phyloP scores from a whole-genome alignment of 2,797 vertebrate species.

The Rhinatrema bivittatum region DNA sequence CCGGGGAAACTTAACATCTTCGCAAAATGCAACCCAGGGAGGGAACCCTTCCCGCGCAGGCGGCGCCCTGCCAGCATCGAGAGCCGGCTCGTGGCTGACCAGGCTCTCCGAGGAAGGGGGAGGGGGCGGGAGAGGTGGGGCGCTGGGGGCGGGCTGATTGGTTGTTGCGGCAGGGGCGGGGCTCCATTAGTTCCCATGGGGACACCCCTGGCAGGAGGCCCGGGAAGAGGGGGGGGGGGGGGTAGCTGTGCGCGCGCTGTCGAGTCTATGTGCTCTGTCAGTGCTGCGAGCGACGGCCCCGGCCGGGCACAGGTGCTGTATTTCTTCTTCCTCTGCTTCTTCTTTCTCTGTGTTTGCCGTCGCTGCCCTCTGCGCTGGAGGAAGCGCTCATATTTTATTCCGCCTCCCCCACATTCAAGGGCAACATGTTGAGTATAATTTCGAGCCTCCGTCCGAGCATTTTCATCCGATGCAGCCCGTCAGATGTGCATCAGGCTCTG shows the following conservation, averaged over 20 bases:
- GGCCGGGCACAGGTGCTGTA: neutral
- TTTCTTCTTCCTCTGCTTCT: neutral
- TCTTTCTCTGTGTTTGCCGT: accelerated
- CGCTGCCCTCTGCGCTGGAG: neutral
- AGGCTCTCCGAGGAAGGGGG: no score
- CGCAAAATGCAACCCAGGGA: no score
- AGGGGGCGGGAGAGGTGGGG: neutral
- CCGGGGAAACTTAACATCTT: no score
- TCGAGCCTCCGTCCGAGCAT: no score
- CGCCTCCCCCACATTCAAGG: no score
- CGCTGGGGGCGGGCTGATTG: neutral
- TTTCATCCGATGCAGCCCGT: no score
- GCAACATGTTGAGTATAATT: no score
- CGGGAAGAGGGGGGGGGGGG: neutral
- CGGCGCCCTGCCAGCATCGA: no score
- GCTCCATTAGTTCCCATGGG: neutral
- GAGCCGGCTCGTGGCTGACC: no score
- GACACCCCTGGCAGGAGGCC: neutral
- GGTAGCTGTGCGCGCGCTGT: neutral
- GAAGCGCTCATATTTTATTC: neutral
- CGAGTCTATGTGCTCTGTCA: no score
- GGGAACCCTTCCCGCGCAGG: no score
- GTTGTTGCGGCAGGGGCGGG: neutral
- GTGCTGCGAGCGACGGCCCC: neutral
- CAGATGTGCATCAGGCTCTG: no score